phyloP scores from a whole-genome alignment of 1,140 invertebrate species.

The Andrena cerasifolii region DNA sequence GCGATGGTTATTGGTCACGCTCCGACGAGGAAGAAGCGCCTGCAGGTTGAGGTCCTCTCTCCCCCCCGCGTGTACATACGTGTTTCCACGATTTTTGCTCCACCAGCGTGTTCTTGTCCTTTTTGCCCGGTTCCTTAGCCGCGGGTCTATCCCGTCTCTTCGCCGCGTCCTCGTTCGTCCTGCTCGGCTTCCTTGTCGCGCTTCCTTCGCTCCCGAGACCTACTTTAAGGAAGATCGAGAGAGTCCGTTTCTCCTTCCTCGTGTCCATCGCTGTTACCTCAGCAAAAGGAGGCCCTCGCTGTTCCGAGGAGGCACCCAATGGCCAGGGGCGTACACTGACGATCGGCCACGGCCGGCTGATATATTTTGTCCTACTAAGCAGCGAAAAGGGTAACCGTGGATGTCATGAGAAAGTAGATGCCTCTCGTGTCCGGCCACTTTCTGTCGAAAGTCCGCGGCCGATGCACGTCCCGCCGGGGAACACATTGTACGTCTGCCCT shows the following conservation, averaged over 20 bases:
- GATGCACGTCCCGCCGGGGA: not conserved
- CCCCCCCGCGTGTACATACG: constrained; percentile 26
- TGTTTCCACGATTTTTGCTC: constrained; percentile 56
- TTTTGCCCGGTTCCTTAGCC: constrained; percentile 45
- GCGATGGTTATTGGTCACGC: constrained; percentile 69
- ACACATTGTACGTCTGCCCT: too few species aligned
- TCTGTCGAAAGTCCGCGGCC: constrained; percentile 17
- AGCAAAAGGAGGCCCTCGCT: constrained; percentile 24
- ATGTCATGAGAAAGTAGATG: constrained; percentile 39
- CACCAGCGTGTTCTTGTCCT: constrained; percentile 43
- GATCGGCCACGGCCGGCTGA: not conserved
- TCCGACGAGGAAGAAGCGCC: constrained; percentile 51
- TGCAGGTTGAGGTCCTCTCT: constrained; percentile 17
- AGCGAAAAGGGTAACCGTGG: constrained; percentile 31
- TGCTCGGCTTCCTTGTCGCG: constrained; percentile 15
- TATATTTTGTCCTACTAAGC: constrained; percentile 31
- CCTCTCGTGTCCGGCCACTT: not conserved
- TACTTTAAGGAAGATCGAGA: constrained; percentile 68
- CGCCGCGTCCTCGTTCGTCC: constrained; percentile 15
- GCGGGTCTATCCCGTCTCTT: constrained; percentile 9
- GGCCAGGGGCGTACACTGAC: constrained; percentile 38
- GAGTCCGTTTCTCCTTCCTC: constrained; percentile 56
- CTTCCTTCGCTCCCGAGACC: constrained; percentile 67
- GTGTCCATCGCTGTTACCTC: not conserved
- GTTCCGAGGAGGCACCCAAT: constrained; percentile 13